Evolutionary conservation across 2,113 vertebrate species (phyloP).

Genomic region (Paramisgurnus dabryanus): DNA sequence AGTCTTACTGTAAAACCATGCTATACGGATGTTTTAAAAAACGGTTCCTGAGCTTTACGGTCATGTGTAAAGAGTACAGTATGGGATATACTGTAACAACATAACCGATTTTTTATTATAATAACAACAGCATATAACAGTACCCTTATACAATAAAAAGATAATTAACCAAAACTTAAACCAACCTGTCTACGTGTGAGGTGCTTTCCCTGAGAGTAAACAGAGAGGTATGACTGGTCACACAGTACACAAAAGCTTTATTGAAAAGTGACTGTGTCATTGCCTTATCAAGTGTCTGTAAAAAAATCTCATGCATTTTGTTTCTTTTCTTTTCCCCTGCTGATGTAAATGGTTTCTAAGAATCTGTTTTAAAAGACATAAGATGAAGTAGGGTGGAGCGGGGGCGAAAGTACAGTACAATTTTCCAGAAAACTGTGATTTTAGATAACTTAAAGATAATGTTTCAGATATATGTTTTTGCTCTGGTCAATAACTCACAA

Average conservation of each 20-base stretch:
- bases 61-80: not conserved
- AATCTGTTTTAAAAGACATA: not conserved
- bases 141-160: no score
- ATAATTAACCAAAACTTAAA: not conserved
- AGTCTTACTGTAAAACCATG: not conserved
- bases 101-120: no score
- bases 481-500: no score
- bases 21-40: not conserved
- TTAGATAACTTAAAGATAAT: no score
- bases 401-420: no score
- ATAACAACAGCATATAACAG: no score
- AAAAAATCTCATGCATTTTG: conserved; percentile 3
- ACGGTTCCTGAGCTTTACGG: no score
- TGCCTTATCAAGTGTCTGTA: conserved; percentile 53
- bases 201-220: conserved; percentile 52
- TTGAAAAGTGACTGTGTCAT: conserved; percentile 39
- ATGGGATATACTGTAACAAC: no score
- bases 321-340: not conserved
- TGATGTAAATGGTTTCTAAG: not conserved
- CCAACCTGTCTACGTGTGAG: conserved; percentile 45
- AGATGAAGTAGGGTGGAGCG: no score
- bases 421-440: no score
- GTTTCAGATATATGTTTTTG: no score
- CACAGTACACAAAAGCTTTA: conserved; percentile 51
- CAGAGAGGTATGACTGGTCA: conserved; percentile 38